A percentile compares a stretch with the other conserved stretches of the same genome.
Evolutionary conservation across 92 coral and sea anemone genomes (phyloP).

Genomic region (Paramuricea clavata): DNA sequence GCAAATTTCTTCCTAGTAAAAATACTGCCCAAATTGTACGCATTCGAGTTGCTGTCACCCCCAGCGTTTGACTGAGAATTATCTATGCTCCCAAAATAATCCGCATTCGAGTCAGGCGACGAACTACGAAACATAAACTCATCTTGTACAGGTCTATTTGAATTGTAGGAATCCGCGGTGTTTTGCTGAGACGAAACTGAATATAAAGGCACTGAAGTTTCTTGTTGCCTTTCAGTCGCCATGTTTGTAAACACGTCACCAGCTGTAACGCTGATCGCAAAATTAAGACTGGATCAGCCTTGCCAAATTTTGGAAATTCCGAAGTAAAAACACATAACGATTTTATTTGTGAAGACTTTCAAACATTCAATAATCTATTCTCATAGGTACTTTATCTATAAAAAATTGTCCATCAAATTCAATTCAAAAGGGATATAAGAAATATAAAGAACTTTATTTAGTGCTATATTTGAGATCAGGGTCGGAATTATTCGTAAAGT

Average conservation of each 20-base stretch:
- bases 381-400: too few relatives aligned
- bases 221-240: conserved; percentile 61
- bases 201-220: conserved; percentile 95
- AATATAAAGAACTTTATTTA: too few relatives aligned
- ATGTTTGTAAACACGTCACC: conserved; percentile 24
- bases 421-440: too few relatives aligned
- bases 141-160: conserved; percentile 69
- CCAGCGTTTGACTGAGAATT: conserved; percentile 47
- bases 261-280: neutral
- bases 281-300: too few relatives aligned
- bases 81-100: conserved; percentile 90
- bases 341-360: too few relatives aligned
- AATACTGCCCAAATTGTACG: conserved; percentile 84
- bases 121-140: conserved; percentile 91
- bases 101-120: conserved; percentile 70
- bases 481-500: conserved; percentile 9
- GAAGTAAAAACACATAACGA: too few relatives aligned
- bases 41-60: conserved; percentile 69
- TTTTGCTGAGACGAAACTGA: conserved; percentile 77
- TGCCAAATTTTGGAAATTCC: too few relatives aligned
- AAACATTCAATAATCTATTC: too few relatives aligned
- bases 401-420: too few relatives aligned
- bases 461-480: neutral
- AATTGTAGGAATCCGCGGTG: conserved; percentile 66
- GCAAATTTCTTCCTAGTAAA: conserved; percentile 90